These are phyloP conservation scores for Epinotia brunnichana DNA, from an alignment of 2,888 invertebrate genomes.

Conservation along the genomic window DNA sequence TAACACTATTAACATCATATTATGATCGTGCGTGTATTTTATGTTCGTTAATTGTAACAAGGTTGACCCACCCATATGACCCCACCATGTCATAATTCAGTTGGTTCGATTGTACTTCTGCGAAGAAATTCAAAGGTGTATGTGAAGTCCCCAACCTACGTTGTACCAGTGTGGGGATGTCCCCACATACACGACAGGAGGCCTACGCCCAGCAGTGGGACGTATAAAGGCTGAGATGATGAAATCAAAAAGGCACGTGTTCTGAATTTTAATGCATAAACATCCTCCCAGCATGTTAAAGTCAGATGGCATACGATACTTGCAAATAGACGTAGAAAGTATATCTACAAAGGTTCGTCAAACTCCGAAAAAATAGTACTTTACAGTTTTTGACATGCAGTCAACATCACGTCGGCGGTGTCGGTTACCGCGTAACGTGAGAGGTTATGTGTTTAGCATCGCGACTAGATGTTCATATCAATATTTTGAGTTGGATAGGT, in stretches of 20 bases:
- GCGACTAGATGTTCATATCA: slow-evolving; percentile 35
- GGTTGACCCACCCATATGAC: too few relatives aligned
- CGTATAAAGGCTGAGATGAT: too few relatives aligned
- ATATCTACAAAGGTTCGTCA: slow-evolving; percentile 9
- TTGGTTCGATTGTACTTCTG: too few relatives aligned
- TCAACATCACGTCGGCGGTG: slow-evolving; percentile 39
- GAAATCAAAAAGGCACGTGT: neutral
- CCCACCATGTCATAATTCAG: too few relatives aligned
- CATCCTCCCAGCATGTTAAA: neutral
- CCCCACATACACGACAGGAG: too few relatives aligned
- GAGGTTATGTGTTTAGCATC: slow-evolving; percentile 46
- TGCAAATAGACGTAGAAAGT: slow-evolving; percentile 24
- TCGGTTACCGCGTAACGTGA: slow-evolving; percentile 44
- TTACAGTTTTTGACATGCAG: slow-evolving; percentile 21
- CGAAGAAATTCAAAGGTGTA: too few relatives aligned
- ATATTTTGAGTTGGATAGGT: slow-evolving; percentile 26
- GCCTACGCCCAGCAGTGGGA: too few relatives aligned
- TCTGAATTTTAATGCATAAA: neutral
- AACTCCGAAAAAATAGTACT: slow-evolving; percentile 24
- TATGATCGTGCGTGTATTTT: too few relatives aligned
- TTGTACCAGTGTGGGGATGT: too few relatives aligned
- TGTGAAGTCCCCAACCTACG: too few relatives aligned
- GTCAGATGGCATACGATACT: neutral
- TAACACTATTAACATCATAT: too few relatives aligned
- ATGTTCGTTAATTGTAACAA: too few relatives aligned